A percentile compares a stretch with the other conserved stretches of the same genome.
Conservation (phyloP, 2,888 invertebrate species). For the Calameuta pallipes region DNA sequence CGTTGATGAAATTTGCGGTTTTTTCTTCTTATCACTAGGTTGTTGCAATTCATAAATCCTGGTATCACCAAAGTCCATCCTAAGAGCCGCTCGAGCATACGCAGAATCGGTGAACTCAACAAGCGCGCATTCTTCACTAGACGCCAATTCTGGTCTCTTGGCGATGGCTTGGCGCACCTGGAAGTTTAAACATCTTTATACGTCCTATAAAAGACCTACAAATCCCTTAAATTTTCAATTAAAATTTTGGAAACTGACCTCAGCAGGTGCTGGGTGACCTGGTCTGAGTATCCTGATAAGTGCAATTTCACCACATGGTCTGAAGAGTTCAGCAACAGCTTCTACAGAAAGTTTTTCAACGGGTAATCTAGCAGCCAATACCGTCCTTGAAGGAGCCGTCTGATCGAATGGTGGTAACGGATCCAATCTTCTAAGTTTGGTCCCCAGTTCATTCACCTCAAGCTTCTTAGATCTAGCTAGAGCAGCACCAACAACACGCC, state of each 20-base stretch:
- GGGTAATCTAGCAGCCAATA: conserved; percentile 88
- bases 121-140: conserved; percentile 87
- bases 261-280: conserved; percentile 90
- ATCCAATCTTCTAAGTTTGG: conserved; percentile 87
- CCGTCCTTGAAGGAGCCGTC: conserved; percentile 91
- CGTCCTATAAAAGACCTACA: neutral
- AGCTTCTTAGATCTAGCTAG: conserved; percentile 81
- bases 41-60: conserved; percentile 82
- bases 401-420: conserved; percentile 91
- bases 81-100: conserved; percentile 84
- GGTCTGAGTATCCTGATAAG: conserved; percentile 88
- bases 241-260: conserved; percentile 60
- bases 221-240: neutral
- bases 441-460: conserved; percentile 91
- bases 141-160: conserved; percentile 86
- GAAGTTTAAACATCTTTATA: neutral
- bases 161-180: conserved; percentile 87
- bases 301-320: conserved; percentile 89
- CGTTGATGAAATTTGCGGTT: conserved; percentile 73
- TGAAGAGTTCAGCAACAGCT: conserved; percentile 90
- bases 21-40: conserved; percentile 77
- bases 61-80: conserved; percentile 72
- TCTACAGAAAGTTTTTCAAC: conserved; percentile 88
- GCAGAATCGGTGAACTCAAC: conserved; percentile 92
- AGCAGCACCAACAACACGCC: conserved; percentile 91